Evolutionary conservation across 2,113 vertebrate species (phyloP).

Genomic region (Scatophagus argus): DNA sequence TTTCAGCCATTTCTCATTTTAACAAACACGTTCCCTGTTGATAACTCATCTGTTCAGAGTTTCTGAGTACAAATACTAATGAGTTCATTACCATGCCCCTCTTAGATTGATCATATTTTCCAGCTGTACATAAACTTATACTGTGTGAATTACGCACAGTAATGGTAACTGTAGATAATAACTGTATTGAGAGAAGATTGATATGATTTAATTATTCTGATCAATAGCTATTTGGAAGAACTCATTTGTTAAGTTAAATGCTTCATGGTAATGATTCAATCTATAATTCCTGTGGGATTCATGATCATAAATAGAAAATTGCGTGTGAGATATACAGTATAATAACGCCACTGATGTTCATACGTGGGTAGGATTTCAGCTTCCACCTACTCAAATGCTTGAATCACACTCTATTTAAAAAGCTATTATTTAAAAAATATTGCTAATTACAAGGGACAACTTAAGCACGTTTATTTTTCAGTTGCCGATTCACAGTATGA

Average conservation of each 20-base stretch:
- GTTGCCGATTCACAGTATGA: not conserved
- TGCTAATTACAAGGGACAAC: not conserved
- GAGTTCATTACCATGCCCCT: constrained; percentile 38
- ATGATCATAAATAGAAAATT: constrained; percentile 16
- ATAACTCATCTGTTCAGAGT: constrained; percentile 27
- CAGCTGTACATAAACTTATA: constrained; percentile 24
- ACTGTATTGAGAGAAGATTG: constrained; percentile 13
- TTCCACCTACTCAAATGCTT: not conserved
- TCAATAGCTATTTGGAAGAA: constrained; percentile 44
- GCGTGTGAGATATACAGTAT: not conserved
- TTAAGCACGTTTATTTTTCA: not conserved
- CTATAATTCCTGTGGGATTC: not conserved
- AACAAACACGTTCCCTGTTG: constrained; percentile 24
- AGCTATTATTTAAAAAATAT: not conserved
- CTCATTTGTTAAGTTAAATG: constrained; percentile 28
- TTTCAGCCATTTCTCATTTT: constrained; percentile 1
- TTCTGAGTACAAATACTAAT: constrained; percentile 41
- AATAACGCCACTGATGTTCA: not conserved
- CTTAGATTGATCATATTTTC: constrained; percentile 23
- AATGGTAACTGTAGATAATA: constrained; percentile 31
- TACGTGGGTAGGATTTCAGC: not conserved
- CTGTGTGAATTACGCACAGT: constrained; percentile 16
- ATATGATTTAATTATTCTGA: constrained; percentile 45
- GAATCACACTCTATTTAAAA: constrained; percentile 7
- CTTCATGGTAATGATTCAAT: constrained; percentile 22